Evolutionary conservation across 2,888 invertebrate species (phyloP), one percentile per base, ranked within the genome.

Genomic region (Aphidoletes aphidimyza): DNA sequence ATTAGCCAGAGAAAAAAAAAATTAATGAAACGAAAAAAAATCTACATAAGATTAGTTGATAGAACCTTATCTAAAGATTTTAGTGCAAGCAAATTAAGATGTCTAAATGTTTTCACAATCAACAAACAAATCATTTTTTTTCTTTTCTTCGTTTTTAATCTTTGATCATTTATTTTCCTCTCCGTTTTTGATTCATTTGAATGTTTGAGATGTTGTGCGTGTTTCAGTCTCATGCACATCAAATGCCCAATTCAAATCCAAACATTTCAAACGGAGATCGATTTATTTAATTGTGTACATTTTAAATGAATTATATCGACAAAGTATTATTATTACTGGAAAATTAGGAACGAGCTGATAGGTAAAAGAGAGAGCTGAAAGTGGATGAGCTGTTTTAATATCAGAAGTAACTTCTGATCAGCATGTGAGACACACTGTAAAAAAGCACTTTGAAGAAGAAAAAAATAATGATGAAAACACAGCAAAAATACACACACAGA

Each of bases 71-170:
- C 30, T 30, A 69, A 69, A 30, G 17, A 54, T 30, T 34, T 69
- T 69, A 69, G 69, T 69, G 69, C n/a, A n/a, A 69, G 69, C 69
- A 69, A 69, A 69, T 34, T 69, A 69, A 69, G 69, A 34, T 69
- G 30, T 69, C 69, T 69, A 69, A 54, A 34, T 69, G 69, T 69
- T 69, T 69, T 34, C 69, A 54, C 54, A 54, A 54, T 0, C n/a
- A n/a, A 8, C n/a, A 1, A 54, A 54, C 17, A 54, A 54, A n/a
- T n/a, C n/a, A n/a, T n/a, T n/a, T n/a, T n/a, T n/a, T n/a, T n/a
- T n/a, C n/a, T n/a, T n/a, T n/a, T n/a, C n/a, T n/a, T n/a, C n/a
- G n/a, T n/a, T n/a, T n/a, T n/a, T n/a, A n/a, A n/a, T n/a, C n/a
- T n/a, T n/a, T n/a, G n/a, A n/a, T n/a, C n/a, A n/a, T 69, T 14